Conservation (phyloP, 2,797 vertebrate genomes). For the Parotocinclus haroldoi region DNA sequence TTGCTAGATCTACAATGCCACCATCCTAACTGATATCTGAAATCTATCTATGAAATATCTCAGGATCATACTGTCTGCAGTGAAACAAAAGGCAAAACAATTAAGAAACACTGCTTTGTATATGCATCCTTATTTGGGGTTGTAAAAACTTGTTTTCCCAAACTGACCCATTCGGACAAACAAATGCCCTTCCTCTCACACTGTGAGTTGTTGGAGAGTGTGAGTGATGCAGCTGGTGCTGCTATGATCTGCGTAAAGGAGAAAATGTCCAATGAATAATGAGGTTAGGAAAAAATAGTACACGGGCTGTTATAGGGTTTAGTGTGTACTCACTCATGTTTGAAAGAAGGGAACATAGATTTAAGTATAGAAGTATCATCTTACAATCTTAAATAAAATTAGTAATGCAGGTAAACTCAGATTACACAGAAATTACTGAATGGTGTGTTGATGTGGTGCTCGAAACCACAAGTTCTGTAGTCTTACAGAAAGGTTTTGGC, state of each 20-base stretch:
- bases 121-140: too few relatives aligned
- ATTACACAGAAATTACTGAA: too few relatives aligned
- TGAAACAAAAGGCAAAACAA: too few relatives aligned
- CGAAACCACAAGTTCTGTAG: too few relatives aligned
- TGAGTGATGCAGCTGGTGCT: conserved; percentile 43
- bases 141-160: too few relatives aligned
- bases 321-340: conserved; percentile 12
- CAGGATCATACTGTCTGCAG: too few relatives aligned
- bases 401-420: too few relatives aligned
- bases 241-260: conserved; percentile 31
- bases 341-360: conserved; percentile 44
- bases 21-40: neutral
- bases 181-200: conserved; percentile 27
- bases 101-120: too few relatives aligned
- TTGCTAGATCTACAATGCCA: neutral
- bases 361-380: conserved; percentile 2
- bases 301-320: conserved; percentile 33
- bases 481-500: too few relatives aligned
- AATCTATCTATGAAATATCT: too few relatives aligned
- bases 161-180: conserved; percentile 16
- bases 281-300: conserved; percentile 26
- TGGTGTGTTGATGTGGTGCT: too few relatives aligned
- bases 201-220: conserved; percentile 28
- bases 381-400: too few relatives aligned
- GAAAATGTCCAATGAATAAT: conserved; percentile 33